Conservation (phyloP, 1,140 invertebrate genomes). For the Helicoverpa zea region DNA sequence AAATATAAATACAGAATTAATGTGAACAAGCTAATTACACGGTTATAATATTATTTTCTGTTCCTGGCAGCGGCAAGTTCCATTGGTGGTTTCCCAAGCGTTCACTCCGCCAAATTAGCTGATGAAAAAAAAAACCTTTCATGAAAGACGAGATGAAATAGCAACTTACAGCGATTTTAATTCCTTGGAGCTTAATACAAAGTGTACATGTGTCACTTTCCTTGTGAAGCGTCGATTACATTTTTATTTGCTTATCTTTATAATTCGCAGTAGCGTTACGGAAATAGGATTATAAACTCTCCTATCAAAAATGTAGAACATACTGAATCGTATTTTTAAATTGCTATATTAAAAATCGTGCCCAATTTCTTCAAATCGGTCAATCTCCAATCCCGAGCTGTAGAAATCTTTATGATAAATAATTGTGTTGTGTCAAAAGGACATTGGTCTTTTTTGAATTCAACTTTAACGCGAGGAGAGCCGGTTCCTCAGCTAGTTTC, state of each 20-base stretch:
- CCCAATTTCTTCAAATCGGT: background rate
- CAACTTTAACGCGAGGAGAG: background rate
- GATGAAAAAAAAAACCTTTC: conserved; percentile 36
- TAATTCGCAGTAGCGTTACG: background rate
- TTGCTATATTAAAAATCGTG: too few species aligned
- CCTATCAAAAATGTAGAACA: background rate
- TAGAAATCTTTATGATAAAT: background rate
- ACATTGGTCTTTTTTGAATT: background rate
- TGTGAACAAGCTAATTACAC: conserved; percentile 30
- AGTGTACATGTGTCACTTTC: conserved; percentile 15
- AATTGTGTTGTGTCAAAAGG: conserved; percentile 11
- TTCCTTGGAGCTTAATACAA: conserved; percentile 27
- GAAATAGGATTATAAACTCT: background rate
- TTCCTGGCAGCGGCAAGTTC: conserved; percentile 38
- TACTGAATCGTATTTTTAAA: too few species aligned
- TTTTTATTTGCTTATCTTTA: conserved; percentile 11
- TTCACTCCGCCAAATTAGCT: conserved; percentile 22
- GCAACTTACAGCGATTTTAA: conserved; percentile 15
- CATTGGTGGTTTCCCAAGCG: conserved; percentile 41
- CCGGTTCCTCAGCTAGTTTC: background rate
- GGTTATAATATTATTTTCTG: conserved; percentile 41
- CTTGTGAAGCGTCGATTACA: conserved; percentile 2
- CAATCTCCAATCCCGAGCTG: background rate
- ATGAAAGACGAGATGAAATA: conserved; percentile 16
- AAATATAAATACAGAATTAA: conserved; percentile 16